These are phyloP conservation scores for Protobothrops mucrosquamatus DNA, from an alignment of 2,113 vertebrate genomes.

Conservation along the genomic window DNA sequence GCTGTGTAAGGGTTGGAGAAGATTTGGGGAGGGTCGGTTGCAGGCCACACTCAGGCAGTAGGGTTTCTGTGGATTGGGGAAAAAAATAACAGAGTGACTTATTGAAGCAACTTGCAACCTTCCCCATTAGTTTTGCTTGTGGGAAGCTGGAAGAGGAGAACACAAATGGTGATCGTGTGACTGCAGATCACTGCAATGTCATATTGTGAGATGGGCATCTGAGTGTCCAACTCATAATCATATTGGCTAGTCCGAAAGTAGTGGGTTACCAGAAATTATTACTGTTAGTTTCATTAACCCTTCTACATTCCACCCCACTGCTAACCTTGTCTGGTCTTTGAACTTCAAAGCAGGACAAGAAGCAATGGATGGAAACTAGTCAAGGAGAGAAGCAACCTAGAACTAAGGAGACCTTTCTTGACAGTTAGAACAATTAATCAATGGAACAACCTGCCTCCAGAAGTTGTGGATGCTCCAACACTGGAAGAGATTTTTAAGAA, in stretches of 20 bases:
- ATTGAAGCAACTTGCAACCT: neutral
- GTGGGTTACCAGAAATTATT: conserved; percentile 59
- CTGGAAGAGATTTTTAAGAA: neutral
- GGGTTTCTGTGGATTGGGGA: neutral
- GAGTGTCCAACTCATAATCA: neutral
- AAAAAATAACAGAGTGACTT: neutral
- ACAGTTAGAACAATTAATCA: neutral
- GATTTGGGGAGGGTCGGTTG: neutral
- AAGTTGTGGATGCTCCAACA: neutral
- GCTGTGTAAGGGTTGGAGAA: neutral
- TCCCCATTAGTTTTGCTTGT: neutral
- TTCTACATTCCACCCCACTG: conserved; percentile 61
- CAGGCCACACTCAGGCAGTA: neutral
- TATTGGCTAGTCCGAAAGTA: conserved; percentile 61
- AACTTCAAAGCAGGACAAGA: too few relatives aligned
- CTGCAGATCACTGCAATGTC: neutral
- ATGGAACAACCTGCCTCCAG: neutral
- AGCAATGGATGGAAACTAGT: too few relatives aligned
- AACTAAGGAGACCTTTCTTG: neutral
- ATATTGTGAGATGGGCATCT: neutral
- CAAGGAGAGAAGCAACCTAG: neutral
- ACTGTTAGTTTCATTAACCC: conserved; percentile 60
- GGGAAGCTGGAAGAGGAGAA: neutral
- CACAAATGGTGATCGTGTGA: neutral
- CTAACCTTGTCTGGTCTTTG: conserved; percentile 66